Conservation (phyloP, 2,797 vertebrate species). For the Micromesistius poutassou region DNA sequence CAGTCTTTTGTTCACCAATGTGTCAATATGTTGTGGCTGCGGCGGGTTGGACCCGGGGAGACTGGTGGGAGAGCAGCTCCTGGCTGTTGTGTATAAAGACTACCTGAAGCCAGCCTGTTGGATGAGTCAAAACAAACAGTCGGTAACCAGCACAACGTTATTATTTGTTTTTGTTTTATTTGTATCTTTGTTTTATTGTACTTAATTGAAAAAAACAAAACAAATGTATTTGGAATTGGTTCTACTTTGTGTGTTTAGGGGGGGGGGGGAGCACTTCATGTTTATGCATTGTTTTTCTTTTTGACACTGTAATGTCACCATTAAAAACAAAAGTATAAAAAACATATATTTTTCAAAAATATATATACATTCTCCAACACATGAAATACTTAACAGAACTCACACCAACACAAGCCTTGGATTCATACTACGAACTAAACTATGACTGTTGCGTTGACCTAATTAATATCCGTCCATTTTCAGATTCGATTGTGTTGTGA, state of each 20-base stretch:
- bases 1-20: too few relatives aligned
- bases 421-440: not conserved
- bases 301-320: not conserved
- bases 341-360: too few relatives aligned
- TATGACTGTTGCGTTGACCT: constrained; percentile 11
- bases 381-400: not conserved
- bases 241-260: not conserved
- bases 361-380: not conserved
- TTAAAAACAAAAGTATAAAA: not conserved
- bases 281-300: not conserved
- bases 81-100: too few relatives aligned
- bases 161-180: not conserved
- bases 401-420: not conserved
- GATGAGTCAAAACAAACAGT: too few relatives aligned
- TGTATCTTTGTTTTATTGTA: too few relatives aligned
- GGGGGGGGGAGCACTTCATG: not conserved
- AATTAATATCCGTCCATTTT: not conserved
- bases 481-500: not conserved
- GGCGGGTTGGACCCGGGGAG: too few relatives aligned
- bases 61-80: too few relatives aligned
- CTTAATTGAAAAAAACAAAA: too few relatives aligned
- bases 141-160: not conserved
- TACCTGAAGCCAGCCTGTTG: too few relatives aligned
- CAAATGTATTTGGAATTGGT: not conserved
- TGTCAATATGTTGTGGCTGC: too few relatives aligned